phyloP scores from a whole-genome alignment of 2,797 vertebrate species.

The Sciaenops ocellatus region DNA sequence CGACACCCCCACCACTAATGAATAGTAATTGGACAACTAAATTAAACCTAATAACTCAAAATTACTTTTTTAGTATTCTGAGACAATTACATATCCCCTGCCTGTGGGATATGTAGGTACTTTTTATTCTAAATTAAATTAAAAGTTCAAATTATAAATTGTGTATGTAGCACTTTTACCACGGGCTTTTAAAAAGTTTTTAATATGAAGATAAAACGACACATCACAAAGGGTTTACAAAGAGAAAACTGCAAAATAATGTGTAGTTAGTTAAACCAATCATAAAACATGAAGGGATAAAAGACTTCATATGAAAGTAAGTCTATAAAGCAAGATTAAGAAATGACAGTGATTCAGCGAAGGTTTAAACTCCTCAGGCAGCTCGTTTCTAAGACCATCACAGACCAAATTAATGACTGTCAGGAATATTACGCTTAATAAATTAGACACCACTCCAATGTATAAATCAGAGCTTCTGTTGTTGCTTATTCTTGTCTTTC shows the following conservation, averaged over 20 bases:
- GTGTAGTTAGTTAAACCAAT: background rate
- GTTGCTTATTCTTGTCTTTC: background rate
- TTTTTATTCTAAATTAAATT: too few species aligned
- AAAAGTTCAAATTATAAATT: background rate
- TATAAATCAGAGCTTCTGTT: background rate
- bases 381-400: conserved; percentile 17
- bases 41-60: background rate
- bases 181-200: background rate
- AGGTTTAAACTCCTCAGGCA: conserved; percentile 26
- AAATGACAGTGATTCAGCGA: conserved; percentile 29
- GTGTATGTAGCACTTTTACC: background rate
- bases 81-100: background rate
- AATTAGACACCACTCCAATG: background rate
- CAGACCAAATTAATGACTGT: conserved; percentile 20
- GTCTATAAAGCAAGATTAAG: conserved; percentile 36
- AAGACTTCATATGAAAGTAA: background rate
- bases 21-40: background rate
- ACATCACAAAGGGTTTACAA: background rate
- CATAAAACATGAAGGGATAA: conserved; percentile 14
- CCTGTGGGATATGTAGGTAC: background rate
- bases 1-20: background rate
- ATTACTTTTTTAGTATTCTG: background rate
- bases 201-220: background rate
- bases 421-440: conserved; percentile 10
- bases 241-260: background rate